A percentile compares a stretch with the other conserved stretches of the same genome.
Conservation (phyloP, 2,797 vertebrate species). For the Mormyrops boulengeri region DNA sequence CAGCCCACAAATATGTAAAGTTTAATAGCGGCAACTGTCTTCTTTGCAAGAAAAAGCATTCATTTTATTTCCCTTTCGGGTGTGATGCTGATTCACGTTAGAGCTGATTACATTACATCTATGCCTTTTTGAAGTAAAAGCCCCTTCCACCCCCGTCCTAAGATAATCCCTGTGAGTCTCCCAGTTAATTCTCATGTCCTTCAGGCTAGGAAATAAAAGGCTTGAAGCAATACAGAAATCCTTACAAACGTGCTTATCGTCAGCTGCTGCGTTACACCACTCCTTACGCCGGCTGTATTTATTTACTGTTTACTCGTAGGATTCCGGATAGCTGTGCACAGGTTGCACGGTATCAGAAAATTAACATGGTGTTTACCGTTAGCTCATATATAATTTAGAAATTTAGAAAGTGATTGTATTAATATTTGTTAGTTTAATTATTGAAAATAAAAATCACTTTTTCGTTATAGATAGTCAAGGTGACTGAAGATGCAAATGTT, state of each 20-base stretch:
- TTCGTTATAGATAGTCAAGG: not conserved
- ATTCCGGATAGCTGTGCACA: not conserved
- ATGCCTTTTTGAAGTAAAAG: not conserved
- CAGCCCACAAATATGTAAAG: not conserved
- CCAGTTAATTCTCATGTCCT: not conserved
- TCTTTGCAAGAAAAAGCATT: not conserved
- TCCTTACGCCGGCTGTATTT: not conserved
- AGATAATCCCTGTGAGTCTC: not conserved
- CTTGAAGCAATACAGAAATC: not conserved
- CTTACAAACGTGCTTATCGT: not conserved
- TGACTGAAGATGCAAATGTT: not conserved
- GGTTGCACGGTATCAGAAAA: not conserved
- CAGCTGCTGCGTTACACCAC: not conserved
- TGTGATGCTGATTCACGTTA: not conserved
- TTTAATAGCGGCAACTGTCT: not conserved
- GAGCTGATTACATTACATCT: not conserved
- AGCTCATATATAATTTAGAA: not conserved
- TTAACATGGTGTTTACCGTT: not conserved
- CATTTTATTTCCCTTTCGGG: not conserved
- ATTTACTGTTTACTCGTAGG: not conserved
- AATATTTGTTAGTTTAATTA: not conserved
- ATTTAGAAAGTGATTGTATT: not conserved
- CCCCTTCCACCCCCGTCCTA: not conserved
- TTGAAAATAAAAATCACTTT: not conserved
- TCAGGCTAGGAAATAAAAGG: not conserved